Conservation (phyloP, 1,140 invertebrate genomes). For the Drosophila tsacasi region DNA sequence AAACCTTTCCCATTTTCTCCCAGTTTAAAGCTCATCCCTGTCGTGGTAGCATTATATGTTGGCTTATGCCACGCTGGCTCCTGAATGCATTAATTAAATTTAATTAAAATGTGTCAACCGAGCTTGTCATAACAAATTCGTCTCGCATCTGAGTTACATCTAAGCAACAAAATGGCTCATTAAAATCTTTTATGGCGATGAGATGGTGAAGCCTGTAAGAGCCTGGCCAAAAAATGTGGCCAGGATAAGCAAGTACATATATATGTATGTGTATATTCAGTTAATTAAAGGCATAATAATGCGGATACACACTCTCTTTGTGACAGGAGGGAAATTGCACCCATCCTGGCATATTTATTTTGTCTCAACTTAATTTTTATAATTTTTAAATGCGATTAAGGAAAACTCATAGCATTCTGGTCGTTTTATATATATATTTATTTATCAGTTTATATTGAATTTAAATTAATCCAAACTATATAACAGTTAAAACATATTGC, state of each 20-base stretch:
- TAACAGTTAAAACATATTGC: too few species aligned
- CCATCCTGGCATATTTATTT: neutral
- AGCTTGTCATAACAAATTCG: slow-evolving; percentile 82
- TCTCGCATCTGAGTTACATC: slow-evolving; percentile 50
- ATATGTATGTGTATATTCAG: slow-evolving; percentile 48
- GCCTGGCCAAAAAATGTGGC: slow-evolving; percentile 46
- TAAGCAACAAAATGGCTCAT: slow-evolving; percentile 66
- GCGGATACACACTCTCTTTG: slow-evolving; percentile 28
- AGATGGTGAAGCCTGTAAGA: slow-evolving; percentile 55
- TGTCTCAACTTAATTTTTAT: too few species aligned
- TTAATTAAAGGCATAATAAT: slow-evolving; percentile 76
- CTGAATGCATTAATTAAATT: slow-evolving; percentile 80
- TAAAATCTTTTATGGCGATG: slow-evolving; percentile 82
- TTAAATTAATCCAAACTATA: too few species aligned
- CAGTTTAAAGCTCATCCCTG: slow-evolving; percentile 21
- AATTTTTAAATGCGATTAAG: too few species aligned
- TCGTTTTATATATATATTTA: too few species aligned
- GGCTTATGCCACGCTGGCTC: slow-evolving; percentile 20
- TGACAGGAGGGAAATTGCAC: slow-evolving; percentile 22
- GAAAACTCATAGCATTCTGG: too few species aligned
- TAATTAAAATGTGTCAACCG: slow-evolving; percentile 83
- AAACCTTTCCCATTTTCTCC: neutral
- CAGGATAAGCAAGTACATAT: neutral
- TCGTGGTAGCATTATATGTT: slow-evolving; percentile 28
- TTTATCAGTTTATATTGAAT: too few species aligned